Conservation (phyloP, 2,888 invertebrate genomes). For the Cheiracanthium punctorium region DNA sequence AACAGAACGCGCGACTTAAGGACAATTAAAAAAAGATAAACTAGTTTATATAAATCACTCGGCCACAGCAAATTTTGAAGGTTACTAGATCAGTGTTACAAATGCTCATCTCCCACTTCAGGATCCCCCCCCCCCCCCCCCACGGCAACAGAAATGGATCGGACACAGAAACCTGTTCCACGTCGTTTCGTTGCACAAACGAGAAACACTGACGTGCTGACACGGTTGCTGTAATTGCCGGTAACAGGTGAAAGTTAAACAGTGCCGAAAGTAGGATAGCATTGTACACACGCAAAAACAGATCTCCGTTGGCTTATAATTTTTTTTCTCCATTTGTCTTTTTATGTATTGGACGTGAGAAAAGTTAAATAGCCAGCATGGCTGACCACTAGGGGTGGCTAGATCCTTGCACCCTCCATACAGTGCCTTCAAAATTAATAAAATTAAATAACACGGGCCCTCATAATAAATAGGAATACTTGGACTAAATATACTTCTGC, state of each 20-base stretch:
- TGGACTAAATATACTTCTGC: too few relatives aligned
- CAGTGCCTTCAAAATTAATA: too few relatives aligned
- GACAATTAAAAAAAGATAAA: constrained; percentile 4
- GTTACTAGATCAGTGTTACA: constrained; percentile 65
- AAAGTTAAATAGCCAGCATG: too few relatives aligned
- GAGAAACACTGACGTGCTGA: neutral
- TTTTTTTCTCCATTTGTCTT: too few relatives aligned
- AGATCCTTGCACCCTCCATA: too few relatives aligned
- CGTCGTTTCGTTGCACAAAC: neutral
- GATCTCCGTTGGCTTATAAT: too few relatives aligned
- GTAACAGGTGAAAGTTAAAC: neutral
- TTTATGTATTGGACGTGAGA: too few relatives aligned
- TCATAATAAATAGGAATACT: too few relatives aligned
- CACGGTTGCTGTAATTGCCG: neutral
- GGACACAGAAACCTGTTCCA: constrained; percentile 45
- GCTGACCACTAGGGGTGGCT: too few relatives aligned
- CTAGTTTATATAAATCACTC: constrained; percentile 51
- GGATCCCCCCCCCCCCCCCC: constrained; percentile 13
- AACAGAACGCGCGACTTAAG: neutral
- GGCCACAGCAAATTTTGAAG: constrained; percentile 33
- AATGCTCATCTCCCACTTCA: constrained; percentile 32
- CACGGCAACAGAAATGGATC: constrained; percentile 38
- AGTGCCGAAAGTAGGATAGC: neutral
- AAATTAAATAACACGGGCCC: too few relatives aligned
- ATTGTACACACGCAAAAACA: too few relatives aligned